Percentiles rank a stretch among this genome's conserved stretches.
Evolutionary conservation across 1,140 invertebrate species (phyloP).

Genomic region (Heliothis virescens): DNA sequence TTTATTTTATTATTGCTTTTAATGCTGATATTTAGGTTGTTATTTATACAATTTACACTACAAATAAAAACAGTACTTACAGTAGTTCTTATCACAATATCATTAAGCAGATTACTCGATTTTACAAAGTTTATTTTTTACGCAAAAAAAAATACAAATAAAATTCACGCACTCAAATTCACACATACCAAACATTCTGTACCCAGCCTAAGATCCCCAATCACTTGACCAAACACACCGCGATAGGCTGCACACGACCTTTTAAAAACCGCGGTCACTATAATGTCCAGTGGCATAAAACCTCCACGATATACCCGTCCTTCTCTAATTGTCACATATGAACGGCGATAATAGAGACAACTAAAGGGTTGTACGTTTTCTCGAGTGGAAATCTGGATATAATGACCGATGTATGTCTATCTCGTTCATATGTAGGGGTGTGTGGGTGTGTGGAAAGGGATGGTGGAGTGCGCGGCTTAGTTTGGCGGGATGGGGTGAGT

Average conservation of each 20-base stretch:
- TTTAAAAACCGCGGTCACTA: conserved; percentile 70
- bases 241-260: conserved; percentile 66
- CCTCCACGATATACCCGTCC: conserved; percentile 65
- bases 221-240: conserved; percentile 62
- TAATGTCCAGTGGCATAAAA: conserved; percentile 65
- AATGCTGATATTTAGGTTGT: background rate
- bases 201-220: conserved; percentile 35
- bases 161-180: background rate
- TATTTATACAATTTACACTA: background rate
- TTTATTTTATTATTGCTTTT: background rate
- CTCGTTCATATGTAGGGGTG: conserved; percentile 79
- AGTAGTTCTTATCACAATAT: background rate
- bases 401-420: conserved; percentile 77
- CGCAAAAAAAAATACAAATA: background rate
- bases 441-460: conserved; percentile 78
- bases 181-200: conserved; percentile 10
- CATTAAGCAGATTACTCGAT: background rate
- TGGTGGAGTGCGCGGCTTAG: conserved; percentile 63
- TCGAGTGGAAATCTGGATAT: conserved; percentile 70
- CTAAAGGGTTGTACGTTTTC: conserved; percentile 79
- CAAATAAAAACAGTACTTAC: too few species aligned
- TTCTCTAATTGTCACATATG: conserved; percentile 68
- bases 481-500: conserved; percentile 60
- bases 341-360: conserved; percentile 77
- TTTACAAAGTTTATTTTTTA: background rate